Percentiles rank a stretch among this genome's conserved stretches.
Conservation (phyloP, 2,797 vertebrate genomes). For the Linurgus olivaceus region DNA sequence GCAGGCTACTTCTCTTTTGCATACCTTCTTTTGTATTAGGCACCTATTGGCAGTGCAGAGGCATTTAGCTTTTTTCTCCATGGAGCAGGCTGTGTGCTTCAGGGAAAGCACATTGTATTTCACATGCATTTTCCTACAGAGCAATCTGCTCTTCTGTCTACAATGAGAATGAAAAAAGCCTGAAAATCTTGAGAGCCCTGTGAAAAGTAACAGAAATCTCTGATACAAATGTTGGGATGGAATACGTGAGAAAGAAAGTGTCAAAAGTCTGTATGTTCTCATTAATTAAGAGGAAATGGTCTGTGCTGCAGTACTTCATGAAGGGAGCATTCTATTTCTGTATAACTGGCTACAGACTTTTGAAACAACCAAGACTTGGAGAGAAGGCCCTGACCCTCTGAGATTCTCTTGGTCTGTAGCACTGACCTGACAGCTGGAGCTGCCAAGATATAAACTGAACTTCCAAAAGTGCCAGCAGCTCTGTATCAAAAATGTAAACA, state of each 20-base stretch:
- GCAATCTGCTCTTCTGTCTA: not conserved
- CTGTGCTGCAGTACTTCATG: not conserved
- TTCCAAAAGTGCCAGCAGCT: not conserved
- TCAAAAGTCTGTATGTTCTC: not conserved
- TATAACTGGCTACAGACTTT: not conserved
- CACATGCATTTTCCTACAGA: not conserved
- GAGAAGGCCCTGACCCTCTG: not conserved
- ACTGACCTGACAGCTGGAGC: not conserved
- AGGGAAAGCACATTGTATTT: not conserved
- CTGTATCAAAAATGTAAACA: not conserved
- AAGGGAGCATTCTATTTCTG: not conserved
- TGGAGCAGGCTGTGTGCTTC: not conserved
- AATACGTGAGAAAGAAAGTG: not conserved
- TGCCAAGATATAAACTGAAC: not conserved
- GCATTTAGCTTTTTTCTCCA: not conserved
- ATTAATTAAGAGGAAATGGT: not conserved
- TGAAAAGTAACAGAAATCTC: not conserved
- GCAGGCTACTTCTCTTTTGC: not conserved
- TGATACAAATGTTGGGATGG: not conserved
- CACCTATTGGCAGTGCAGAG: not conserved
- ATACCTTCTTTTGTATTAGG: not conserved
- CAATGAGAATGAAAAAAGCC: not conserved
- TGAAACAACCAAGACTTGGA: not conserved
- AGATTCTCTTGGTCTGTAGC: not conserved
- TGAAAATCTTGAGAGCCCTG: not conserved